A percentile compares a stretch with the other conserved stretches of the same genome.
phyloP scores from a whole-genome alignment of 2,797 vertebrate genomes.

The Trematomus bernacchii region DNA sequence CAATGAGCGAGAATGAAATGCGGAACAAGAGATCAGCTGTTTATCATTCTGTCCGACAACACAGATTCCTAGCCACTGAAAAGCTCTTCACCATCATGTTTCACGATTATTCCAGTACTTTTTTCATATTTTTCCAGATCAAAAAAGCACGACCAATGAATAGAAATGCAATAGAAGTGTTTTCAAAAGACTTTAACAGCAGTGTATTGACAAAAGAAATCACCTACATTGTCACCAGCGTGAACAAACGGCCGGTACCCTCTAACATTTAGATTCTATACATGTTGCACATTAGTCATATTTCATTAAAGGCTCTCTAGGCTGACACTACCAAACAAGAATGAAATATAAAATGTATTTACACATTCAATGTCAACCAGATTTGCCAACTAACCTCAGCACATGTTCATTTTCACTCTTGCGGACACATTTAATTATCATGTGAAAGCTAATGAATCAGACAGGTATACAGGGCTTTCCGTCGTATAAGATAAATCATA shows the following conservation, averaged over 20 bases:
- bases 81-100: conserved; percentile 3
- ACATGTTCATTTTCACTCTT: conserved; percentile 26
- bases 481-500: conserved; percentile 46
- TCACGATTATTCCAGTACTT: conserved; percentile 2
- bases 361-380: conserved; percentile 56
- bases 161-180: conserved; percentile 49
- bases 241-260: not conserved
- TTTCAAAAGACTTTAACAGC: conserved; percentile 36
- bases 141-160: conserved; percentile 48
- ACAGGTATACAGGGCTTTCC: conserved; percentile 43
- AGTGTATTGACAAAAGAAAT: conserved; percentile 27
- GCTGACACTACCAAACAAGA: conserved; percentile 42
- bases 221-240: conserved; percentile 9
- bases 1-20: conserved; percentile 15
- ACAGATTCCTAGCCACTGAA: conserved; percentile 2
- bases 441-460: conserved; percentile 49
- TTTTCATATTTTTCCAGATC: conserved; percentile 1
- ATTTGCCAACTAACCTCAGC: conserved; percentile 7
- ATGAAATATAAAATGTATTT: conserved; percentile 71
- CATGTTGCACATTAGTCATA: conserved; percentile 28
- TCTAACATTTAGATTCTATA: conserved; percentile 25
- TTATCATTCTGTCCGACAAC: not conserved
- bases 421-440: conserved; percentile 42
- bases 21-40: not conserved
- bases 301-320: conserved; percentile 49